These are phyloP conservation scores for Anhinga anhinga DNA, from an alignment of 2,113 vertebrate species.

Conservation along the genomic window DNA sequence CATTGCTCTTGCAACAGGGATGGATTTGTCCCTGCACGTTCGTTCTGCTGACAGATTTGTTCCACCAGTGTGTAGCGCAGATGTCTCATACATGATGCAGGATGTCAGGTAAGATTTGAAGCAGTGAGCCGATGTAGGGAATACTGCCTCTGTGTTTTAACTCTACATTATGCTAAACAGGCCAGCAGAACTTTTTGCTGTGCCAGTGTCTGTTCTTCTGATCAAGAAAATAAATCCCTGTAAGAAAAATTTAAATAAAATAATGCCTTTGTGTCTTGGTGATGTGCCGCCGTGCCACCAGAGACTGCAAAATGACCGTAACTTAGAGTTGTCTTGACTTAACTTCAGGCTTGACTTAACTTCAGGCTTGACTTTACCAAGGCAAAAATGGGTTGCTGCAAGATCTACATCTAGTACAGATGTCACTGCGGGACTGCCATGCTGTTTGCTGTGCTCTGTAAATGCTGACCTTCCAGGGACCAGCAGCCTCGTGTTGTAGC, in stretches of 20 bases:
- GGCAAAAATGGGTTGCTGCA: not conserved
- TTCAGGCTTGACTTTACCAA: not conserved
- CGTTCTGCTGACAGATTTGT: slow-evolving; percentile 54
- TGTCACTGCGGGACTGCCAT: not conserved
- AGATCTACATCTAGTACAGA: not conserved
- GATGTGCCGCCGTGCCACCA: not conserved
- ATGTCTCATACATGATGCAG: slow-evolving; percentile 61
- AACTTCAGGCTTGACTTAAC: not conserved
- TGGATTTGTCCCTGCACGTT: slow-evolving; percentile 42
- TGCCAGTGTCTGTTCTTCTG: not conserved
- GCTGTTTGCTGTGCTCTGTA: not conserved
- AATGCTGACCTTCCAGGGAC: not conserved
- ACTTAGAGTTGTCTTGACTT: not conserved
- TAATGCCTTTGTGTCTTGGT: not conserved
- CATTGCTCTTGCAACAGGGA: slow-evolving; percentile 21
- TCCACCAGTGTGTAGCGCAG: slow-evolving; percentile 23
- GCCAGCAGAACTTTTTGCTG: not conserved
- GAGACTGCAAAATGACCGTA: not conserved
- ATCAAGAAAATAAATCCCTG: not conserved
- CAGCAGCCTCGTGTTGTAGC: not conserved
- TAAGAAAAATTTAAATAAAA: not conserved
- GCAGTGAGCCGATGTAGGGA: not conserved
- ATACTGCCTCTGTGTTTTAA: not conserved
- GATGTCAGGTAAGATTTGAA: slow-evolving; percentile 50
- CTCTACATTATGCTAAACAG: not conserved